Percentiles rank a stretch among this genome's conserved stretches.
phyloP scores from a whole-genome alignment of 1,140 invertebrate species.

The Planococcus citri region DNA sequence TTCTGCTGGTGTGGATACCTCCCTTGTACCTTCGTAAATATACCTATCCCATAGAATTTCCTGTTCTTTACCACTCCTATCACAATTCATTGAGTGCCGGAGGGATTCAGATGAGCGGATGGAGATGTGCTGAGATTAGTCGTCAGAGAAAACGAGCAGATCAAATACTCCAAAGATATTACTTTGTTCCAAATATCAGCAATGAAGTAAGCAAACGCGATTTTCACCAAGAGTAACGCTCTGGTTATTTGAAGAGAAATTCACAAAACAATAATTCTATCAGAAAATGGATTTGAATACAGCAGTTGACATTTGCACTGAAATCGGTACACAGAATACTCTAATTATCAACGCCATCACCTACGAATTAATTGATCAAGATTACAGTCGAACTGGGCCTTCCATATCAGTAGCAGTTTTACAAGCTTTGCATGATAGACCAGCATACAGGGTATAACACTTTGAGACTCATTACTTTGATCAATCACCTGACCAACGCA shows the following conservation, averaged over 20 bases:
- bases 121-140: slow-evolving; percentile 31
- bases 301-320: too few species aligned
- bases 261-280: background rate
- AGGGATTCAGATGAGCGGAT: background rate
- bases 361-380: slow-evolving; percentile 47
- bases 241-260: too few species aligned
- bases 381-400: slow-evolving; percentile 34
- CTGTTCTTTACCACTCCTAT: background rate
- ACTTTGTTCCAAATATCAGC: background rate
- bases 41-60: background rate
- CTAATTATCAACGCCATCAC: slow-evolving; percentile 49
- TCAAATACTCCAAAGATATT: background rate
- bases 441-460: slow-evolving; percentile 36
- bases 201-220: slow-evolving; percentile 30
- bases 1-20: too few species aligned
- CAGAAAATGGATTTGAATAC: background rate
- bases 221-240: background rate
- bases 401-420: slow-evolving; percentile 32
- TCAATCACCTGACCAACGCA: too few species aligned
- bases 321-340: slow-evolving; percentile 62
- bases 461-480: background rate
- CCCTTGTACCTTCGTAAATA: background rate
- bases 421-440: slow-evolving; percentile 30
- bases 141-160: slow-evolving; percentile 38
- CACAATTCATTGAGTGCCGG: background rate